A percentile compares a stretch with the other conserved stretches of the same genome.
Evolutionary conservation across 2,113 vertebrate genomes (phyloP).

Genomic region (Heterotis niloticus): DNA sequence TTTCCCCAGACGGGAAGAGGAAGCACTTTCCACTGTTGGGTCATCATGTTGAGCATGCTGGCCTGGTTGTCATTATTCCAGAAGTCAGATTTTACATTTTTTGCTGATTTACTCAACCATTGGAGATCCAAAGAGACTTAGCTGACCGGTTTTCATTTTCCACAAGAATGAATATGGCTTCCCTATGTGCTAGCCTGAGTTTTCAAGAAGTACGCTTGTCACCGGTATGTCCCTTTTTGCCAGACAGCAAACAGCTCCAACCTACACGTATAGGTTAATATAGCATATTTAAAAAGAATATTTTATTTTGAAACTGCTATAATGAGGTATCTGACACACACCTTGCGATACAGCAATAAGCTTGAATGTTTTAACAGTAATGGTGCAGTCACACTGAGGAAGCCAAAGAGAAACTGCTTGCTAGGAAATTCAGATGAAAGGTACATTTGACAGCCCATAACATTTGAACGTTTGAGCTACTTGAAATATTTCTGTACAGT

Average conservation of each 20-base stretch:
- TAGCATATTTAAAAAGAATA: background rate
- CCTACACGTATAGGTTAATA: background rate
- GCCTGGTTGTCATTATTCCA: background rate
- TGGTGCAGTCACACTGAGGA: background rate
- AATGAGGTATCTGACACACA: background rate
- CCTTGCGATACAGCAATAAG: background rate
- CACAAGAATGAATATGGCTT: slow-evolving; percentile 1
- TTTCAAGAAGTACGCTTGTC: background rate
- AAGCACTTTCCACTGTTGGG: background rate
- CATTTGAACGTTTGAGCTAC: background rate
- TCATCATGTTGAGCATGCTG: background rate
- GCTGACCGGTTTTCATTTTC: slow-evolving; percentile 5
- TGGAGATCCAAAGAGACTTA: background rate
- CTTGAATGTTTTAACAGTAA: slow-evolving; percentile 13
- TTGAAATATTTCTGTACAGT: slow-evolving; percentile 17
- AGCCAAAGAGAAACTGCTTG: too few species aligned
- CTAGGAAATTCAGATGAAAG: background rate
- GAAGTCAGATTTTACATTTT: background rate
- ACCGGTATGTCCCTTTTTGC: background rate
- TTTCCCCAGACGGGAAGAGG: too few species aligned
- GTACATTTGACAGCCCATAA: background rate
- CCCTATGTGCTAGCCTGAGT: background rate
- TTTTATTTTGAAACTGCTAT: background rate
- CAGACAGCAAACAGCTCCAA: background rate
- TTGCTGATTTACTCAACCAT: background rate